Base-by-base conservation (phyloP, 2,888 invertebrate genomes). In the Tridacna gigas region DNA sequence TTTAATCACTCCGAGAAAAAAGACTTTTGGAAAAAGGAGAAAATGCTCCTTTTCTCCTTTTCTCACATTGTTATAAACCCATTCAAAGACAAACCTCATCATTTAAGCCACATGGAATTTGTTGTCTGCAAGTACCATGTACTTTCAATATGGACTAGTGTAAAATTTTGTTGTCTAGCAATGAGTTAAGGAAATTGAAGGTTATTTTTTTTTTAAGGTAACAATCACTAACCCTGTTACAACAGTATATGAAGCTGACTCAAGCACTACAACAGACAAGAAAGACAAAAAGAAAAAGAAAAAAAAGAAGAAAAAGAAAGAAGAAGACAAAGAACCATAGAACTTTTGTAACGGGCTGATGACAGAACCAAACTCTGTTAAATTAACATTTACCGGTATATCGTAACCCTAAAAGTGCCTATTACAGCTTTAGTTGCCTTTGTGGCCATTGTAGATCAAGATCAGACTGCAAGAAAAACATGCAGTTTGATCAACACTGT, bases 211-310 rank as follows among this genome's bases (percentile, higher is more conserved):
- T 56, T 2, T 56, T 3, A 1, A 56, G 56, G n/a, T 56, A 3
- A 56, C 56, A 18, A n/a, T 56, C 25, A 26, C 25, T 15, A 28
- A 65, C 28, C 65, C 65, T 13, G 26, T 28, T 26, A 26, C 26
- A 26, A 25, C 20, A 26, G 28, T 26, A 15, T 5, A 65, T 26
- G 65, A 65, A 7, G 37, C 7, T 65, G 65, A 65, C 18, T 13
- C 65, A 26, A 28, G 28, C 12, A 18, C 2, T 3, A 65, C 25
- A 65, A 26, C 25, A 0, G 28, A 11, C 15, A 65, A 11, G 26
- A 65, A 65, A 65, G 28, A 65, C 26, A 65, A 65, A 20, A 65
- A 65, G 65, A 65, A 65, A 28, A 65, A 65, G 28, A 65, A 26
- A 11, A 65, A 65, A 28, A 65, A 28, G 28, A 65, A 26, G 26